Evolutionary conservation across 1,140 invertebrate species (phyloP).

Genomic region (Sinonovacula constricta): DNA sequence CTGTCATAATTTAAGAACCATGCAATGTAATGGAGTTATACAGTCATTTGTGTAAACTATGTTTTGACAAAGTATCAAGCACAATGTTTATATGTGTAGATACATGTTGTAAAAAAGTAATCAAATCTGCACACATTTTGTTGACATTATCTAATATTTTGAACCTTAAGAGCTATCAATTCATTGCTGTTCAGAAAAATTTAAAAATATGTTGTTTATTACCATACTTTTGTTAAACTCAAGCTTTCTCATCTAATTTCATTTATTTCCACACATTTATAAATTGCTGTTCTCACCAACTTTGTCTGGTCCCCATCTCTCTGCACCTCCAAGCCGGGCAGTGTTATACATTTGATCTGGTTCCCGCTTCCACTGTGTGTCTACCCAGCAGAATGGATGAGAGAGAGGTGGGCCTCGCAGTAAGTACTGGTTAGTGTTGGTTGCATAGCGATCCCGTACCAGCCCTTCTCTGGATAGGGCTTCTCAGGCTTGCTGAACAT

Average conservation of each 20-base stretch:
- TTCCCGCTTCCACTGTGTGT: constrained; percentile 65
- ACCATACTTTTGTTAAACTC: background rate
- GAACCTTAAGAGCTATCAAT: background rate
- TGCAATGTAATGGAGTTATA: no score
- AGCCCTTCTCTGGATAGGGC: constrained; percentile 62
- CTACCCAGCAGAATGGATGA: constrained; percentile 73
- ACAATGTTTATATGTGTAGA: no score
- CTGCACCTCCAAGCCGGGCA: constrained; percentile 67
- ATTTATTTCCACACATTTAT: background rate
- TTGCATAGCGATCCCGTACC: constrained; percentile 69
- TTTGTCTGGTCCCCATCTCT: constrained; percentile 75
- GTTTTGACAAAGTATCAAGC: no score
- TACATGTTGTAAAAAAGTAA: no score
- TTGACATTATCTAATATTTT: no score
- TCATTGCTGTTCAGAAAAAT: background rate
- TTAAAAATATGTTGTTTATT: background rate
- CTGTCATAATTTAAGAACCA: no score
- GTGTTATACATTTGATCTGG: constrained; percentile 70
- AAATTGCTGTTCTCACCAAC: constrained; percentile 64
- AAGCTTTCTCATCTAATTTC: background rate
- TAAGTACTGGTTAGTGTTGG: constrained; percentile 70
- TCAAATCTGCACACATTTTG: no score
- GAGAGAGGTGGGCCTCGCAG: constrained; percentile 63
- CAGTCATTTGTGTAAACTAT: no score
- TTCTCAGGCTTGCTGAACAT: constrained; percentile 54